phyloP scores from a whole-genome alignment of 2,888 invertebrate species.

The Mayetiola destructor region DNA sequence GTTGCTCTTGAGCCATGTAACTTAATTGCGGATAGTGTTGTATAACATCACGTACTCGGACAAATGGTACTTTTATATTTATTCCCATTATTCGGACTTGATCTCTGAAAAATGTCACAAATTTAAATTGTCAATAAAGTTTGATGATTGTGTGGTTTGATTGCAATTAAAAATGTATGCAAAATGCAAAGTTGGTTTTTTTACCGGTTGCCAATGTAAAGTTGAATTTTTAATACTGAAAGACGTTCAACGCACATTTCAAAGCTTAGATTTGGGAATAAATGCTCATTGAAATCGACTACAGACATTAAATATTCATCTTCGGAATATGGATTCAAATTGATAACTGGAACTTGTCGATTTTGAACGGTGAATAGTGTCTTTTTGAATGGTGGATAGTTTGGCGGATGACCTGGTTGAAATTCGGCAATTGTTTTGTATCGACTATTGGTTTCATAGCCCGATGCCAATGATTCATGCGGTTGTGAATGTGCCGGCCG shows the following conservation, averaged over 20 bases:
- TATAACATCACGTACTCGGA: slow-evolving; percentile 70
- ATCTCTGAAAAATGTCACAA: slow-evolving; percentile 45
- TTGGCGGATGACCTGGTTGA: slow-evolving; percentile 53
- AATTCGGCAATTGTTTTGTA: slow-evolving; percentile 58
- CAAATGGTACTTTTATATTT: slow-evolving; percentile 45
- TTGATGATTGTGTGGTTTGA: background rate
- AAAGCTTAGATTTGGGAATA: slow-evolving; percentile 62
- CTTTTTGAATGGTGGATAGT: slow-evolving; percentile 65
- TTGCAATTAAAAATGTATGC: background rate
- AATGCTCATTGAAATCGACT: slow-evolving; percentile 63
- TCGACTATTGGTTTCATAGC: slow-evolving; percentile 25
- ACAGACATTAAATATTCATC: slow-evolving; percentile 69
- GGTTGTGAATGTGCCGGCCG: slow-evolving; percentile 1
- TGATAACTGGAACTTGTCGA: slow-evolving; percentile 71
- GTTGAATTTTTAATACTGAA: slow-evolving; percentile 62
- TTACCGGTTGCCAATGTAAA: slow-evolving; percentile 74
- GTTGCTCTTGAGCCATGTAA: slow-evolving; percentile 51
- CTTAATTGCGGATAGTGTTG: slow-evolving; percentile 76
- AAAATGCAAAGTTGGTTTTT: too few relatives aligned
- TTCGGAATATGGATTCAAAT: slow-evolving; percentile 71
- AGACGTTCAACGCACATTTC: slow-evolving; percentile 65
- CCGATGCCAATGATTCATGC: background rate
- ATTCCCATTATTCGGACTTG: slow-evolving; percentile 48
- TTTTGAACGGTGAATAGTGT: slow-evolving; percentile 69
- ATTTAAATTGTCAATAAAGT: background rate